These are phyloP conservation scores for Chauna torquata DNA, from an alignment of 2,113 vertebrate species.

Conservation along the genomic window DNA sequence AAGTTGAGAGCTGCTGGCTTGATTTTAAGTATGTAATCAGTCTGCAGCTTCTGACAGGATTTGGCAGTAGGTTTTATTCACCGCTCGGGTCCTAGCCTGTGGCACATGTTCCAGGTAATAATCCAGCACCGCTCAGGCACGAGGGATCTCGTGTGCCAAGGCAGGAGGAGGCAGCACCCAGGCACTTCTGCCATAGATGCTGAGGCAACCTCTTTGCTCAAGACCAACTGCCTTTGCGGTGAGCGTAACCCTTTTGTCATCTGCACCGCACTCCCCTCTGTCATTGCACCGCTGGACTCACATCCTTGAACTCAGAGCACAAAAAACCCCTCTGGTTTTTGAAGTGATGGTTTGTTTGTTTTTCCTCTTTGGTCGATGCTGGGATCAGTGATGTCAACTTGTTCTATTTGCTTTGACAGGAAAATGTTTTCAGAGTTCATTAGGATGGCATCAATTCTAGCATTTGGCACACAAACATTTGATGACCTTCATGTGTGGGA, in stretches of 20 bases:
- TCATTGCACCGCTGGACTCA: conserved; percentile 49
- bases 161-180: neutral
- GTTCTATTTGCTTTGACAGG: conserved; percentile 71
- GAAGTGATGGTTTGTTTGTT: conserved; percentile 67
- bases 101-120: neutral
- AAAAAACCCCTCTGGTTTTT: neutral
- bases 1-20: neutral
- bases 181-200: neutral
- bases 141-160: neutral
- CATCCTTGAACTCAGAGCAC: conserved; percentile 58
- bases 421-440: conserved; percentile 75
- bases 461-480: conserved; percentile 63
- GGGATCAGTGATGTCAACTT: conserved; percentile 69
- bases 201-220: neutral
- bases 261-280: neutral
- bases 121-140: neutral
- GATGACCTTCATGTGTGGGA: conserved; percentile 67
- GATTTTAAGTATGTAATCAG: neutral
- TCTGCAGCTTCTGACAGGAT: neutral
- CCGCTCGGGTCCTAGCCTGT: neutral
- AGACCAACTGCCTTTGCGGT: neutral
- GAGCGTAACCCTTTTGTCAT: conserved; percentile 11
- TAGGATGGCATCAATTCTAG: conserved; percentile 71
- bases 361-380: conserved; percentile 61
- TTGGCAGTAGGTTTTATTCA: neutral